Evolutionary conservation across 1,140 invertebrate genomes (phyloP), one percentile per base, ranked within the genome.

Genomic region (Octopus sinensis): DNA sequence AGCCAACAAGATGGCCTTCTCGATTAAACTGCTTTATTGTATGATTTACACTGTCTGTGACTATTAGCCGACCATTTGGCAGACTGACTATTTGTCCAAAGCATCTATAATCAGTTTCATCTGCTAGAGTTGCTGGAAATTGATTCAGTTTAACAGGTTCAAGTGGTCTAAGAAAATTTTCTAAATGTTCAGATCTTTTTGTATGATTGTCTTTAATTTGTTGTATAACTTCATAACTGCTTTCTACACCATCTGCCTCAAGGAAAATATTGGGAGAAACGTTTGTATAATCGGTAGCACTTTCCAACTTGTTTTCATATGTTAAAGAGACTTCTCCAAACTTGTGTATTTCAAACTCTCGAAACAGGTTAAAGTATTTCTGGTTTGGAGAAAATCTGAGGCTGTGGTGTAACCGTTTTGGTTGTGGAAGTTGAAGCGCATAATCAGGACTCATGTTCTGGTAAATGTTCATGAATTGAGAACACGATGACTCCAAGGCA

Each of bases 381-480:
- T 73, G 68, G 13, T 73, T 73, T 9, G 68, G 68, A 23, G 68
- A 73, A 23, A 73, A 73, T 73, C 30, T 73, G 5, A 73, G 30
- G 5, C 17, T 6, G 6, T 73, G 68, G 68, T 13, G 13, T 6
- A 73, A 23, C 0, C 68, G 68, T 13, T 13, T 73, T 73, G 68
- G 68, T 23, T 10, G 68, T 13, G 68, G 68, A 12, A 73, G 68
- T 13, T 73, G 68, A 17, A 73, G 5, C 5, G 13, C 3, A 10
- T 17, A 23, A 13, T 73, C 68, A 6, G 17, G 68, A 23, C 17
- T 73, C 68, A 73, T 73, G 68, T 73, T 73, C 30, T 73, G 68
- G 13, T 73, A 73, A 73, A 73, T 73, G 68, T 73, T 73, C 68
- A 73, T 73, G 5, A 73, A 73, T 17, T 73, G 68, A 13, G 68